Evolutionary conservation across 2,113 vertebrate genomes (phyloP), one percentile per base, ranked within the genome.

Genomic region (Sterrhoptilus dennistouni): DNA sequence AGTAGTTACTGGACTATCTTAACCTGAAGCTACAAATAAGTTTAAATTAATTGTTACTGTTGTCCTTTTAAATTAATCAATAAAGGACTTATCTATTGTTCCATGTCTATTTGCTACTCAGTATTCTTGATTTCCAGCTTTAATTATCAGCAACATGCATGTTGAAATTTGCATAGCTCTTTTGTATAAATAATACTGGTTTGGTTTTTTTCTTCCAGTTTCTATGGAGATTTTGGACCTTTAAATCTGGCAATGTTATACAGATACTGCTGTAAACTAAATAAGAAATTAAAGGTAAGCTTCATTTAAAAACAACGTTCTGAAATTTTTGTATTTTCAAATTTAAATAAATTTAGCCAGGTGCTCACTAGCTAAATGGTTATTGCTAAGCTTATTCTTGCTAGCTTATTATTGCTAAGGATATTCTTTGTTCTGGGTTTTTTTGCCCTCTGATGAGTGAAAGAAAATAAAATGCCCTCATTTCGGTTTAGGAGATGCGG

Each of bases 231-330:
- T 98, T 99, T 99, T 90, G 99, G 99, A 61, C 99, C 99, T 65
- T 98, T 99, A 93, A 99, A 99, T 97, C 96, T 99, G 97, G 98
- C 99, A 78, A 98, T 99, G 98, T 96, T 99, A 91, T 99, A 99
- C 96, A 98, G 99, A 97, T 99, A 99, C 97, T 99, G 99, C 98
- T 99, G 99, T 98, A 99, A 99, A 96, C 98, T 99, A 89, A 99
- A 99, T 98, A 99, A 99, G 97, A 99, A 99, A 87, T 97, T 99
- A 40, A 99, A 99, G 98, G 99, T 99, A 97, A 99, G 99, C 96
- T 91, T 89, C 27, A 3, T 63, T 85, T 71, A 68, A 83, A 63
- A 83, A 42, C 9, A 38, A 1, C n/a, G 3, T 79, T 75, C 27
- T 35, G 85, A 1, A 76, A 12, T 87, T 90, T 89, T 66, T 74